Evolutionary conservation across 2,888 invertebrate species (phyloP), one percentile per base, ranked within the genome.

Genomic region (Pheosia tremula): DNA sequence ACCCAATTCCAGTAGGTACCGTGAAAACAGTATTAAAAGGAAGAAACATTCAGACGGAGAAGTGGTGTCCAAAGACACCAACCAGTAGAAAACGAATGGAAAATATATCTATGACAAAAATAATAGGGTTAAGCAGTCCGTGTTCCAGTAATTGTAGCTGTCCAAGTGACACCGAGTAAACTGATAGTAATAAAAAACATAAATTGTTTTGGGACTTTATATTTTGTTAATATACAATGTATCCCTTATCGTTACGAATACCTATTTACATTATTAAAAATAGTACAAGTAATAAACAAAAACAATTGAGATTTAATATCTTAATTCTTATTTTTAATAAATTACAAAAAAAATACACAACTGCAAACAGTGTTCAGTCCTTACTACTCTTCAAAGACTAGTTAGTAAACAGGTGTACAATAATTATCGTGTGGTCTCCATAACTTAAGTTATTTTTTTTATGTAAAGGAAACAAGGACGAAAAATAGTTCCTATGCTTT

Each of bases 171-270:
- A 73, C 61, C 6, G 63, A 62, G 58, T 56, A 56, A 58, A 59
- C 56, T 55, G 47, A 62, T 47, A 54, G 37, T 57, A 75, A 72
- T 82, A 81, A 83, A 78, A 82, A 87, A 75, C 60, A 77, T 45
- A 68, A 62, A 64, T 68, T 77, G 75, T 83, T 82, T 81, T 83
- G 82, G 84, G 83, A 86, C 88, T 89, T 91, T 90, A 90, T 92
- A 92, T 87, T 92, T 89, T 92, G 90, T 91, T 93, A 92, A 91
- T 87, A 88, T 90, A 90, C 88, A 93, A 82, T 90, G 90, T 89
- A 89, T 89, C 79, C 78, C 88, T 90, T 91, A 90, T 77, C 77
- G 83, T 84, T 90, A 89, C 81, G 87, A 69, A 74, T 79, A 75
- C 76, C 82, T 90, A 93, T 93, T 89, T 93, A 93, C 93, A 93